Conservation (phyloP, 2,888 invertebrate species). For the Eupithecia abbreviata region DNA sequence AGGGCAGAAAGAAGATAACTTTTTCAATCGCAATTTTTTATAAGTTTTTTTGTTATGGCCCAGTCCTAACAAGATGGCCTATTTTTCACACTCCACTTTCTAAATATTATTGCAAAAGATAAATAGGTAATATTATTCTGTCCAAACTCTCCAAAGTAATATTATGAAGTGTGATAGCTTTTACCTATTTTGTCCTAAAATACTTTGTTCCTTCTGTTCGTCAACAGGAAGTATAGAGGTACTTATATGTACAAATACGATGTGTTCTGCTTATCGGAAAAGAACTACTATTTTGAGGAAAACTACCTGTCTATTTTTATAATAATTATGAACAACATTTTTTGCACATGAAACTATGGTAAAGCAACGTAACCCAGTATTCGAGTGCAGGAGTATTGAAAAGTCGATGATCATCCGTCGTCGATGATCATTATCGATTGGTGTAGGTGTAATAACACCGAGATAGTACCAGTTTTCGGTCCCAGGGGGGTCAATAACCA, state of each 20-base stretch:
- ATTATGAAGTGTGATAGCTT: not conserved
- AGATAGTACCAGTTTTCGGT: conserved; percentile 62
- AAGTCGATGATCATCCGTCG: conserved; percentile 6
- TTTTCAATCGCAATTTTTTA: too few species aligned
- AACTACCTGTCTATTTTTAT: not conserved
- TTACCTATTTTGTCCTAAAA: not conserved
- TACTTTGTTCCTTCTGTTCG: not conserved
- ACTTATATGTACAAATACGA: not conserved
- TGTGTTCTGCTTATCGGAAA: not conserved
- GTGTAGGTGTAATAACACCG: conserved; percentile 13
- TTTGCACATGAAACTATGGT: not conserved
- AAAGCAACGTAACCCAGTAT: not conserved
- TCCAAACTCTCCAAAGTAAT: not conserved
- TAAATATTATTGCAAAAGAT: not conserved
- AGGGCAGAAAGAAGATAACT: not conserved
- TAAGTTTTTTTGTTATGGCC: not conserved
- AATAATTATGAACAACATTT: not conserved
- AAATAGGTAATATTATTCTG: not conserved
- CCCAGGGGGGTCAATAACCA: conserved; percentile 73
- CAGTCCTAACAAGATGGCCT: not conserved
- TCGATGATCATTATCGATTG: conserved; percentile 9
- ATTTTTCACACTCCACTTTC: not conserved
- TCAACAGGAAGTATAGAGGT: not conserved
- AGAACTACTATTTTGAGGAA: not conserved
- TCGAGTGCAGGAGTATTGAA: not conserved